Evolutionary conservation across 2,797 vertebrate genomes (phyloP).

Genomic region (Bovichtus diacanthus): DNA sequence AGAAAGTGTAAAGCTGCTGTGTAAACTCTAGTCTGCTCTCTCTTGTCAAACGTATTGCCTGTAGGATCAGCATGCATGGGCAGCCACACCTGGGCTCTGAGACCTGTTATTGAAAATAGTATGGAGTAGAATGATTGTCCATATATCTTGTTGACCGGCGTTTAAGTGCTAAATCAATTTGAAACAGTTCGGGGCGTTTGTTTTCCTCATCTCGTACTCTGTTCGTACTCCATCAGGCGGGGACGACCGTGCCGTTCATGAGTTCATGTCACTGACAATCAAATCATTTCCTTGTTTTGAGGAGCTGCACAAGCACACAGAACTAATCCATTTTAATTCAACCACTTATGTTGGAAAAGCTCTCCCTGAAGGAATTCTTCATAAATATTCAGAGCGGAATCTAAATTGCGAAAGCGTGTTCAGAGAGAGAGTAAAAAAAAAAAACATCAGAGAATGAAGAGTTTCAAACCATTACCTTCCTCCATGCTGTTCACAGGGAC

Average conservation of each 20-base stretch:
- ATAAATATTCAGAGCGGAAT: conserved; percentile 38
- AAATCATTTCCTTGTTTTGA: conserved; percentile 42
- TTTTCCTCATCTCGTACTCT: no score
- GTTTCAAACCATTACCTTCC: conserved; percentile 22
- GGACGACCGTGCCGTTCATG: conserved; percentile 24
- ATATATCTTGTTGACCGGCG: conserved; percentile 21
- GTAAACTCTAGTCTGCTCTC: conserved; percentile 42
- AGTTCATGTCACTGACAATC: conserved; percentile 75
- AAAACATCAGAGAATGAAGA: not conserved
- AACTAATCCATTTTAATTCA: conserved; percentile 53
- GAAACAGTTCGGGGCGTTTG: conserved; percentile 6
- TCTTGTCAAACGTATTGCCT: conserved; percentile 50
- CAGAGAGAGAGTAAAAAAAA: conserved; percentile 5
- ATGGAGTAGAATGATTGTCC: conserved; percentile 24
- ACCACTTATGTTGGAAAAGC: conserved; percentile 24
- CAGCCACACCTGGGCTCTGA: conserved; percentile 49
- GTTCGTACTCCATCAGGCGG: conserved; percentile 5
- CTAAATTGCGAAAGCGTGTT: conserved; percentile 31
- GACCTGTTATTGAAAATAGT: conserved; percentile 44
- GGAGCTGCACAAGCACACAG: conserved; percentile 47
- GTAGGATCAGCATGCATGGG: conserved; percentile 52
- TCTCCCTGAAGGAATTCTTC: conserved; percentile 32
- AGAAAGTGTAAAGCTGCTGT: conserved; percentile 55
- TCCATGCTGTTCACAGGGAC: conserved; percentile 16
- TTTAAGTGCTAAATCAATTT: conserved; percentile 43